Base-by-base conservation (phyloP, 2,888 invertebrate genomes). In the Tenthredo notha region DNA sequence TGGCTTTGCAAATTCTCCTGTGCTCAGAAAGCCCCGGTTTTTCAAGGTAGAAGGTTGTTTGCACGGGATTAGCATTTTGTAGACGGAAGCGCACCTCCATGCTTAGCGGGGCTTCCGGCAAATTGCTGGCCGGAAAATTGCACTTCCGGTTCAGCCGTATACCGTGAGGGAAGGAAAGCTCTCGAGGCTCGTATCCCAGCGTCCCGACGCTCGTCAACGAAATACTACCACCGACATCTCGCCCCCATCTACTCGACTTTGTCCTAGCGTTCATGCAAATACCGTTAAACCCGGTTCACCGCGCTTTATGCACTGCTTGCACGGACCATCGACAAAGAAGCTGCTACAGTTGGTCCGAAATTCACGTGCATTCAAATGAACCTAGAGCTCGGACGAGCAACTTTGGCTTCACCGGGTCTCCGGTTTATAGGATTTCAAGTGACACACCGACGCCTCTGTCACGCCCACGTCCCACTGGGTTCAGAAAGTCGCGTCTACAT, bases 121-220 rank as follows among this genome's bases (percentile, higher is more conserved):
- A 88, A 89, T 88, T 87, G 88, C 86, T 88, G 87, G 86, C 88
- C 86, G 87, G 87, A 89, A 89, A 89, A 89, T 89, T 90, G 86
- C 88, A 87, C 88, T 88, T 89, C 89, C 90, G 87, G 88, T 89
- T 88, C 87, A 83, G 37, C 83, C 67, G 65, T 67, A 67, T 83
- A 25, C 67, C 37, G 80, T 40, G 12, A 61, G 80, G 50, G 40
- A 61, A 61, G 80, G 80, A 80, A 80, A 61, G 58, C 80, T 80
- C 80, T 61, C 80, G 58, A 61, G 40, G 61, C 58, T 80, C 80
- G 67, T 29, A 67, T 70, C 47, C 47, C 21, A 61, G 25, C 61
- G 61, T n/a, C 86, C 85, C 87, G 86, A 87, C 86, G 86, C 87
- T 89, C 88, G 88, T 88, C 88, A 87, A 86, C 87, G 86, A 77